Conservation (phyloP, 1,140 invertebrate species). For the Anoplophora glabripennis region DNA sequence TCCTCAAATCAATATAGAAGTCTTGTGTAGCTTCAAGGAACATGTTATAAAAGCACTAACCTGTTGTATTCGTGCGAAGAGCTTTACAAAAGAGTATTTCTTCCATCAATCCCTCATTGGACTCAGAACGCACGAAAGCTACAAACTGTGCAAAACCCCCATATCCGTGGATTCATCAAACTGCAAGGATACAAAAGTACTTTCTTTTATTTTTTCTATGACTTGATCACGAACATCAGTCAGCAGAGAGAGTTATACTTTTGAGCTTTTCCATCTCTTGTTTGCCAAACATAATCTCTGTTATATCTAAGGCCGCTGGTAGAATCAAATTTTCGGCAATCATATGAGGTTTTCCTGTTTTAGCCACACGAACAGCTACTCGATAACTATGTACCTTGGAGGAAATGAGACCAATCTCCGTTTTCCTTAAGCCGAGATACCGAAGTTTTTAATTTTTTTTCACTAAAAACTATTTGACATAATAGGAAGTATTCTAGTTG, state of each 20-base stretch:
- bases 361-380: slow-evolving; percentile 34
- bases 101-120: slow-evolving; percentile 31
- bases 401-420: too few relatives aligned
- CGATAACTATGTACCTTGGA: too few relatives aligned
- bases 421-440: too few relatives aligned
- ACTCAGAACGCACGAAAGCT: slow-evolving; percentile 36
- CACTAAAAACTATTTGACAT: too few relatives aligned
- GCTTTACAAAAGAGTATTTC: slow-evolving; percentile 38
- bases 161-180: slow-evolving; percentile 22
- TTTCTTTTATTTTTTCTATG: slow-evolving; percentile 3
- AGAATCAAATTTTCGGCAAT: slow-evolving; percentile 33
- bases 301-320: slow-evolving; percentile 37
- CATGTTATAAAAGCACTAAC: slow-evolving; percentile 33
- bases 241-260: slow-evolving; percentile 6
- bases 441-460: too few relatives aligned
- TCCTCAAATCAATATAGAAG: slow-evolving; percentile 30
- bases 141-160: slow-evolving; percentile 29
- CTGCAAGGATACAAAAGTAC: slow-evolving; percentile 1
- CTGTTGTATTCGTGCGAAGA: slow-evolving; percentile 28
- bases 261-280: too few relatives aligned
- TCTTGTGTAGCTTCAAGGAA: slow-evolving; percentile 29
- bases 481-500: too few relatives aligned
- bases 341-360: slow-evolving; percentile 34
- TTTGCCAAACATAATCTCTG: slow-evolving; percentile 32
- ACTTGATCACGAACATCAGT: slow-evolving; percentile 6